These are phyloP conservation scores for Perca fluviatilis DNA, from an alignment of 2,113 vertebrate species.

Conservation along the genomic window DNA sequence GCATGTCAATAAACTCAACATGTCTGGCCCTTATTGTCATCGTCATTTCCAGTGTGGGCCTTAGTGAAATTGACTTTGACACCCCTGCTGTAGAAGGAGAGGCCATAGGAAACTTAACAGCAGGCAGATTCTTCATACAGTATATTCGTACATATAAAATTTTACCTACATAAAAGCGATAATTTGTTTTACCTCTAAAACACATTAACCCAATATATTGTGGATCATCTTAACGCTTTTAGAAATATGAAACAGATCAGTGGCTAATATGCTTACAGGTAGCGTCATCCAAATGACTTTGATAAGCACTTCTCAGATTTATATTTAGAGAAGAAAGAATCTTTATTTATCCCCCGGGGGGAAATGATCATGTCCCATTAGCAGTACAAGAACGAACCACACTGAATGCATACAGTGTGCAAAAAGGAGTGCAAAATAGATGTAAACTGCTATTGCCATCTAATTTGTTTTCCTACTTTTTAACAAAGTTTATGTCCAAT, in stretches of 20 bases:
- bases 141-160: neutral
- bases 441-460: neutral
- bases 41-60: no score
- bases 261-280: neutral
- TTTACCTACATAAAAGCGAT: neutral
- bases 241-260: neutral
- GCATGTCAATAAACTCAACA: no score
- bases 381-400: neutral
- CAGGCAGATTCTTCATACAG: neutral
- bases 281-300: neutral
- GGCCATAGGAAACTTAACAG: neutral
- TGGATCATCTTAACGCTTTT: neutral
- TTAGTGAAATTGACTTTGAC: no score
- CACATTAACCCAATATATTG: no score
- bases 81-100: neutral
- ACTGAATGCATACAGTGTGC: neutral
- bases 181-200: neutral
- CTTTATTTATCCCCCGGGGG: neutral
- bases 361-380: neutral
- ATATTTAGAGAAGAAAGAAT: neutral
- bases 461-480: neutral
- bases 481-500: neutral
- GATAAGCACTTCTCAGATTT: neutral
- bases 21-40: no score
- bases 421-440: neutral